phyloP scores from a whole-genome alignment of 2,888 invertebrate genomes.

The Hirtodrosophila duncani region DNA sequence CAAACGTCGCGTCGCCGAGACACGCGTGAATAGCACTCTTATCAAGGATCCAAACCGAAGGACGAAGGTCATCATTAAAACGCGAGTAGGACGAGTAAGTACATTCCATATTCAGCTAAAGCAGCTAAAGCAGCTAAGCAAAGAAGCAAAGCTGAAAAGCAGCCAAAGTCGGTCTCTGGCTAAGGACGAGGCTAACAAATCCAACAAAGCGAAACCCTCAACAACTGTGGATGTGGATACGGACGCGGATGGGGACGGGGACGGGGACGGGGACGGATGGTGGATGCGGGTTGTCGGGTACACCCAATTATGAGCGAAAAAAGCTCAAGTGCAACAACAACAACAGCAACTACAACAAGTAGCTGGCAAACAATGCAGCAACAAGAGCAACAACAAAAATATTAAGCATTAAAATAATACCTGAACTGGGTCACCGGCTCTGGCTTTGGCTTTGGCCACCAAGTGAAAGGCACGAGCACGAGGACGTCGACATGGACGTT shows the following conservation, averaged over 20 bases:
- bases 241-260: conserved; percentile 8
- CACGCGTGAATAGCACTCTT: conserved; percentile 60
- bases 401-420: conserved; percentile 61
- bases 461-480: no score
- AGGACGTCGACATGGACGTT: conserved; percentile 1
- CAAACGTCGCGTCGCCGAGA: no score
- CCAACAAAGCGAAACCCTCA: conserved; percentile 50
- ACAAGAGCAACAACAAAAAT: conserved; percentile 50
- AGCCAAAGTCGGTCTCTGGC: conserved; percentile 13
- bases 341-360: no score
- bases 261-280: no score
- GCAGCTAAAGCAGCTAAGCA: conserved; percentile 16
- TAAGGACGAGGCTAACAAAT: conserved; percentile 30
- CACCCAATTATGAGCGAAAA: no score
- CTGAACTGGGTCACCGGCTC: conserved; percentile 69
- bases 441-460: no score
- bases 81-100: no score
- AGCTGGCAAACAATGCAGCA: no score
- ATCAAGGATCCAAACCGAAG: no score
- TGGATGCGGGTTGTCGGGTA: no score
- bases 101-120: conserved; percentile 43
- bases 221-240: conserved; percentile 23
- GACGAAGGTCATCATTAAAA: conserved; percentile 68
- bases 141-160: conserved; percentile 31
- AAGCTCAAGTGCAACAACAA: no score